phyloP scores from a whole-genome alignment of 2,113 vertebrate genomes.

The Rhizomys pruinosus region DNA sequence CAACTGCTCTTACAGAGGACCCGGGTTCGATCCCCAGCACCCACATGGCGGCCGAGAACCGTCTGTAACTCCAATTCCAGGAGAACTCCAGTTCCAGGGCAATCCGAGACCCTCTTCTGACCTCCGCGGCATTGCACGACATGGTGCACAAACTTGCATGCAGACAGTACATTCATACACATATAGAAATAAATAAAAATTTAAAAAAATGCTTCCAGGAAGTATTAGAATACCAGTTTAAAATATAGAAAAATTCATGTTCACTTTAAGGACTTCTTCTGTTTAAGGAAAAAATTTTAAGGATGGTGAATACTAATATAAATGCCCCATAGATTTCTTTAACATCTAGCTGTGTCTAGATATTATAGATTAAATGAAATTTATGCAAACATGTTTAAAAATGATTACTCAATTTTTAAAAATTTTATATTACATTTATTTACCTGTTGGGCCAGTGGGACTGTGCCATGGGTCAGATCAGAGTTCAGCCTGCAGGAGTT shows the following conservation, averaged over 20 bases:
- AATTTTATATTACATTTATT: too few relatives aligned
- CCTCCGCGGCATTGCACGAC: too few relatives aligned
- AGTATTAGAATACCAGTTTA: background rate
- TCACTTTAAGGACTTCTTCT: constrained; percentile 47
- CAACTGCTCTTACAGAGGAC: too few relatives aligned
- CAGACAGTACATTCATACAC: too few relatives aligned
- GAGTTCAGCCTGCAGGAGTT: background rate
- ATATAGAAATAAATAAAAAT: too few relatives aligned
- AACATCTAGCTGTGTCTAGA: background rate
- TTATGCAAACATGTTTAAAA: constrained; percentile 6
- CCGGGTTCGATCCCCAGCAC: too few relatives aligned
- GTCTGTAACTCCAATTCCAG: too few relatives aligned
- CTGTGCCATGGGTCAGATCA: background rate
- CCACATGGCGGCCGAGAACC: too few relatives aligned
- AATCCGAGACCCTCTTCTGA: too few relatives aligned
- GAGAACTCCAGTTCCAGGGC: too few relatives aligned
- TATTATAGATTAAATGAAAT: constrained; percentile 42
- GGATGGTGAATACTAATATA: background rate
- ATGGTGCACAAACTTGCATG: too few relatives aligned
- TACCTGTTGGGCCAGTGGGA: background rate
- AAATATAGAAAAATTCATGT: constrained; percentile 44
- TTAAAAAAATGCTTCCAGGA: constrained; percentile 41
- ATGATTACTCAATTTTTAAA: constrained; percentile 15
- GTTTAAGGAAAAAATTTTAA: constrained; percentile 1
- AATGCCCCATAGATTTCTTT: background rate